A percentile compares a stretch with the other conserved stretches of the same genome.
Evolutionary conservation across 1,140 invertebrate genomes (phyloP).

Genomic region (Danaus melanippus): DNA sequence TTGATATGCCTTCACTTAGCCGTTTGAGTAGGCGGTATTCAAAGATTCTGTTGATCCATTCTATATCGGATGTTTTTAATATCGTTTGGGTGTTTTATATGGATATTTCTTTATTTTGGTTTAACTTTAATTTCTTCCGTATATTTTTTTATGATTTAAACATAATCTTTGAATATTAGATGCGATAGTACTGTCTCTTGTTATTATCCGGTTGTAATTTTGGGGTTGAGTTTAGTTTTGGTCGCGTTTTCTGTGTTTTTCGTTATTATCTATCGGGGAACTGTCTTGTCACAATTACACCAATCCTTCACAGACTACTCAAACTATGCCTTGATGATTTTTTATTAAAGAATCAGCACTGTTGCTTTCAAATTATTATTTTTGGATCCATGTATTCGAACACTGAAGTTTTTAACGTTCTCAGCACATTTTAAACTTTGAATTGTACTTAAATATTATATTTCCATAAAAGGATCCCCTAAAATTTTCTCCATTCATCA

Average conservation of each 20-base stretch:
- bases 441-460: no score
- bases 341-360: no score
- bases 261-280: conserved; percentile 16
- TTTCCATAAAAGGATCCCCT: not conserved
- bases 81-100: conserved; percentile 3
- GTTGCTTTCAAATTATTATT: no score
- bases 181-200: conserved; percentile 31
- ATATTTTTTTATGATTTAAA: conserved; percentile 11
- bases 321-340: not conserved
- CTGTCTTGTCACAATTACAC: conserved; percentile 20
- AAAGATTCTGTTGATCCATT: conserved; percentile 39
- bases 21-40: conserved; percentile 22
- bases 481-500: conserved; percentile 15
- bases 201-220: conserved; percentile 18
- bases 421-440: not conserved
- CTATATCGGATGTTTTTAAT: not conserved
- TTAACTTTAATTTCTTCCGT: conserved; percentile 1
- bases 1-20: conserved; percentile 15
- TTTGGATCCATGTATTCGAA: no score
- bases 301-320: conserved; percentile 19
- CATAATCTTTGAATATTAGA: conserved; percentile 35
- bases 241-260: conserved; percentile 12
- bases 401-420: no score
- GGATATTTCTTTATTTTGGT: not conserved
- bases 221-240: conserved; percentile 18